A percentile compares a stretch with the other conserved stretches of the same genome.
Conservation (phyloP, 2,888 invertebrate genomes). For the Caenorhabditis japonica region DNA sequence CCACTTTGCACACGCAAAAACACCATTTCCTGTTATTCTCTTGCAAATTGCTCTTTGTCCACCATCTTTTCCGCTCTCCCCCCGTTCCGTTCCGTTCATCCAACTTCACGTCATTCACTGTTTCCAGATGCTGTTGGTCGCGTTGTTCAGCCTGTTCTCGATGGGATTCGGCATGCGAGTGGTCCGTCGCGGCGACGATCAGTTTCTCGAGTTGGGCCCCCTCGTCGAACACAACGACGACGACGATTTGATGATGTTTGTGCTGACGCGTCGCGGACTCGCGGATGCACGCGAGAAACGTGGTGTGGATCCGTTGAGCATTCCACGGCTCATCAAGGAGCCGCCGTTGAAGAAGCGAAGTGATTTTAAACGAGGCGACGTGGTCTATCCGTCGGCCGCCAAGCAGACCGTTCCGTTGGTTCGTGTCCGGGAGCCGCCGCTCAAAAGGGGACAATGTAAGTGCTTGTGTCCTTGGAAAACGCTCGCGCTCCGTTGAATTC, state of each 20-base stretch:
- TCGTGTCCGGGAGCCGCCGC: slow-evolving; percentile 48
- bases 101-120: neutral
- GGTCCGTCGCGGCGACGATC: slow-evolving; percentile 17
- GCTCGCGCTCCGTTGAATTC: too few species aligned
- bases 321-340: slow-evolving; percentile 52
- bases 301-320: slow-evolving; percentile 52
- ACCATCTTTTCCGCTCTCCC: neutral
- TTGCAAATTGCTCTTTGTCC: neutral
- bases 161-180: slow-evolving; percentile 34
- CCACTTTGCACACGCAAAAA: neutral
- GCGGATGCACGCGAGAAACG: slow-evolving; percentile 19
- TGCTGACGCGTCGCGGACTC: neutral
- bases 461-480: neutral
- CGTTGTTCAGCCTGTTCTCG: slow-evolving; percentile 45
- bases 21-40: slow-evolving; percentile 6
- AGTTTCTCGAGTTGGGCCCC: slow-evolving; percentile 44
- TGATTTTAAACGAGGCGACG: slow-evolving; percentile 41
- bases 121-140: slow-evolving; percentile 49
- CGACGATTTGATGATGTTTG: slow-evolving; percentile 8
- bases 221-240: slow-evolving; percentile 12
- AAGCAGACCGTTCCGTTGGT: slow-evolving; percentile 50
- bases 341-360: slow-evolving; percentile 50
- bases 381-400: slow-evolving; percentile 52
- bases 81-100: too few species aligned
- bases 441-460: slow-evolving; percentile 49